phyloP scores from a whole-genome alignment of 1,140 invertebrate genomes.

The Maconellicoccus hirsutus region DNA sequence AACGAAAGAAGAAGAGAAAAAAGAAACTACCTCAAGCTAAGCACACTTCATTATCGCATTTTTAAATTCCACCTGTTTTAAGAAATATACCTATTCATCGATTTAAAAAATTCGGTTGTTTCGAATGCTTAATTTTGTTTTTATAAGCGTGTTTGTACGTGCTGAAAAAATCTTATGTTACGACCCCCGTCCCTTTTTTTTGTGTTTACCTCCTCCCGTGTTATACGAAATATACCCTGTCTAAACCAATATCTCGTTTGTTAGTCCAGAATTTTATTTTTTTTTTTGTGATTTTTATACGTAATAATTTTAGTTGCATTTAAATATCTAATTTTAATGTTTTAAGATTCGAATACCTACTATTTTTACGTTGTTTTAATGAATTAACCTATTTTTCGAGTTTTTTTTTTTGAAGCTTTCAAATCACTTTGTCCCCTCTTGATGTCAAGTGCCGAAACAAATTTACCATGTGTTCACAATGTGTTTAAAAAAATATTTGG shows the following conservation, averaged over 20 bases:
- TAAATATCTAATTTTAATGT: slow-evolving; percentile 10
- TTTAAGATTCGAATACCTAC: neutral
- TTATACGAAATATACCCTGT: neutral
- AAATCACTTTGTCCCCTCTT: neutral
- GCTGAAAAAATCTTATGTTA: neutral
- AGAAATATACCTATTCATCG: neutral
- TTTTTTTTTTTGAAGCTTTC: neutral
- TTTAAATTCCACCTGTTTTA: neutral
- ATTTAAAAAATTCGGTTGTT: neutral
- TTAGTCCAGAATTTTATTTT: neutral
- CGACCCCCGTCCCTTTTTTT: too few relatives aligned
- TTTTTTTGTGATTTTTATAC: slow-evolving; percentile 22
- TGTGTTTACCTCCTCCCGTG: neutral
- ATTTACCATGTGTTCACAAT: too few relatives aligned
- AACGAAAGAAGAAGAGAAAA: neutral
- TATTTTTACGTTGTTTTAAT: too few relatives aligned
- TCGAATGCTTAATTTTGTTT: slow-evolving; percentile 6
- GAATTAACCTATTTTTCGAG: too few relatives aligned
- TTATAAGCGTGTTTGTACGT: slow-evolving; percentile 7
- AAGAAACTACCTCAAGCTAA: neutral
- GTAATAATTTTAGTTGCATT: slow-evolving; percentile 19
- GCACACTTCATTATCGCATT: neutral
- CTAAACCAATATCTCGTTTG: neutral
- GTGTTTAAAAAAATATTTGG: too few relatives aligned
- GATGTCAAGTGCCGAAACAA: too few relatives aligned